phyloP scores from a whole-genome alignment of 1,140 invertebrate species.

The Lepidurus arcticus region DNA sequence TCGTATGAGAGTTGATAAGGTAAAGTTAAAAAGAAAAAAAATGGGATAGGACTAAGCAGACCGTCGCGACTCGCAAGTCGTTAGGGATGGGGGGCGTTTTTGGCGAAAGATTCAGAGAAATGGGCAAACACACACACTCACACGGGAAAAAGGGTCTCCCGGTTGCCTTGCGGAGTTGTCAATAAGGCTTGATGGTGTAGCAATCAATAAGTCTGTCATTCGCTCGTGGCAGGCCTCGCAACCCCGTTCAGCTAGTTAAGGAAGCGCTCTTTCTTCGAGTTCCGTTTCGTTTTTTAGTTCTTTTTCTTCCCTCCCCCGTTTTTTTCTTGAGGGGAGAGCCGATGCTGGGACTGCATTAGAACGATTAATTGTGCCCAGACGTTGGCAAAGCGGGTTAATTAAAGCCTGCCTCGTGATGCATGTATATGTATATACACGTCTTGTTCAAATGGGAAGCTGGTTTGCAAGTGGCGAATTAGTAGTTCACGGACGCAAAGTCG shows the following conservation, averaged over 20 bases:
- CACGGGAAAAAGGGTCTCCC: neutral
- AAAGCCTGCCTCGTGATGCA: neutral
- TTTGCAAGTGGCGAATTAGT: slow-evolving; percentile 1
- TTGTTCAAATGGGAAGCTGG: neutral
- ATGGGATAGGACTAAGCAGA: neutral
- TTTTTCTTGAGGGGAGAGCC: neutral
- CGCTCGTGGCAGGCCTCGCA: slow-evolving; percentile 16
- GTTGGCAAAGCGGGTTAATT: slow-evolving; percentile 12
- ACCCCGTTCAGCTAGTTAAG: slow-evolving; percentile 3
- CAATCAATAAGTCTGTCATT: slow-evolving; percentile 15
- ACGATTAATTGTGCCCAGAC: neutral
- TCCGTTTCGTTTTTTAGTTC: neutral
- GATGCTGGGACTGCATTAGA: neutral
- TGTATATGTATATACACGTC: neutral
- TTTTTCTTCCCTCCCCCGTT: neutral
- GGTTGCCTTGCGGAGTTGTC: neutral
- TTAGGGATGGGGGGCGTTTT: slow-evolving; percentile 16
- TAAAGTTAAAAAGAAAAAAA: neutral
- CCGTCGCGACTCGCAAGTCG: neutral
- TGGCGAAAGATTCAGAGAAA: neutral
- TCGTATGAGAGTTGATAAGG: neutral
- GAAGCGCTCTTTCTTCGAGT: neutral
- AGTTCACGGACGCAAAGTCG: neutral
- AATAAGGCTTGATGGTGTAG: neutral
- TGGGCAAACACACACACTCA: neutral